Base-by-base conservation (phyloP, 2,797 vertebrate genomes). In the Rhinogobio ventralis region DNA sequence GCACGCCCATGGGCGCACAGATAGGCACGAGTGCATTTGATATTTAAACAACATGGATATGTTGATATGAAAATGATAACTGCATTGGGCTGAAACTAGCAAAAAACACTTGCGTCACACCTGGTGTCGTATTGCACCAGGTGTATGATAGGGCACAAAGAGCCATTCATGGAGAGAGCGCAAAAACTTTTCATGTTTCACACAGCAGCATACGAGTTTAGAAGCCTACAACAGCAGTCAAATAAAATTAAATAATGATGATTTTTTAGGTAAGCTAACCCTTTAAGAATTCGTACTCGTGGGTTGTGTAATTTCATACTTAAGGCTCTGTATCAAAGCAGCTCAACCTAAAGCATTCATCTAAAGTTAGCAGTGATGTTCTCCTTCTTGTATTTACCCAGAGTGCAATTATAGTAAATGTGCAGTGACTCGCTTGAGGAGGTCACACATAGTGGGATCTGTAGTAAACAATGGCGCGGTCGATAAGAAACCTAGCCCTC, bases 401-500 rank as follows among this genome's bases (percentile, higher is more conserved):
- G 19, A 82, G 39, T 49, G 53, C 81, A 82, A 39, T 64, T 74
- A 64, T 23, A 62, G 55, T 73, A 33, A 60, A n/a, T 71, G 79
- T 81, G 36, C 33, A 62, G 55, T n/a, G 80, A 82, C 51, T 62
- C 17, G 2, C 8, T 64, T 3, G 5, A 4, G 36, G 71, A 28
- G 55, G 69, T 51, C 55, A 57, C 2, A 3, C 19, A 17, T 71
- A 45, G 86, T 86, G 90, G 90, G 91, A 90, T 83, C 72, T 86
- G 89, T 88, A 87, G 91, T 93, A 93, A 93, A 94, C 91, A 93
- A 75, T 51, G n/a, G 53, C 46, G 69, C 57, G 30, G 51, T 81
- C 75, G 49, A 83, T 83, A 81, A 49, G 86, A 87, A 90, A 86
- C 76, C 68, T 51, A 49, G 87, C 42, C 68, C 83, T 86, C 20